These are phyloP conservation scores for Ryuthela nishihirai DNA, from an alignment of 2,888 invertebrate species.

Conservation along the genomic window DNA sequence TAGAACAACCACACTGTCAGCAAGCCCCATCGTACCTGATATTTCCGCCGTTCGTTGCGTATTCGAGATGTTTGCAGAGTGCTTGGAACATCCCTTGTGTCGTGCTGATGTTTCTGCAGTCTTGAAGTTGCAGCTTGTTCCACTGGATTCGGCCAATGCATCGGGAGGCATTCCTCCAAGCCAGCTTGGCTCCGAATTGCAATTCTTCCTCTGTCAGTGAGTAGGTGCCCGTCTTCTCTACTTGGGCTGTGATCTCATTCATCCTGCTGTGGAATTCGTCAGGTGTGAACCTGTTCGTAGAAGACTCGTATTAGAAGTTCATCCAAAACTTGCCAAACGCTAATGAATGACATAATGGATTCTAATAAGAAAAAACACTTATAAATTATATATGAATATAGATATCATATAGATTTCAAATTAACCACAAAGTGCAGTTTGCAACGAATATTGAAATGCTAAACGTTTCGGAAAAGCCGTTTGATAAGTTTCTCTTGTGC, in stretches of 20 bases:
- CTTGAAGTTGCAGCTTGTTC: slow-evolving; percentile 87
- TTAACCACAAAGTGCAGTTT: no score
- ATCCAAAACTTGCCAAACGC: no score
- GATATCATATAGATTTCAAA: no score
- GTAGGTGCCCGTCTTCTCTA: slow-evolving; percentile 73
- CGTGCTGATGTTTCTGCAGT: slow-evolving; percentile 88
- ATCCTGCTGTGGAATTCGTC: slow-evolving; percentile 76
- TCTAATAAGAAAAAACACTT: background rate
- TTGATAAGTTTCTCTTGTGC: no score
- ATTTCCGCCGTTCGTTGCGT: slow-evolving; percentile 94
- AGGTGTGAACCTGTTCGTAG: slow-evolving; percentile 71
- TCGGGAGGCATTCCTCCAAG: slow-evolving; percentile 89
- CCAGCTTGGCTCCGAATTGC: slow-evolving; percentile 87
- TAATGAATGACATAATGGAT: background rate
- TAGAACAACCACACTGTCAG: background rate
- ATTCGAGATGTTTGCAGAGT: slow-evolving; percentile 92
- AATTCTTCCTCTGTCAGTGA: slow-evolving; percentile 88
- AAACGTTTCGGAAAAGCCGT: no score
- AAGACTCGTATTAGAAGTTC: no score
- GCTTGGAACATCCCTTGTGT: slow-evolving; percentile 96
- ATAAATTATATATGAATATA: no score
- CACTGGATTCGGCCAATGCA: slow-evolving; percentile 96
- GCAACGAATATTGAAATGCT: no score
- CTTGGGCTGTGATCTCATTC: slow-evolving; percentile 75
- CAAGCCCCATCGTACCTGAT: slow-evolving; percentile 78